Evolutionary conservation across 2,797 vertebrate species (phyloP).

Genomic region (Telmatherina bonti): DNA sequence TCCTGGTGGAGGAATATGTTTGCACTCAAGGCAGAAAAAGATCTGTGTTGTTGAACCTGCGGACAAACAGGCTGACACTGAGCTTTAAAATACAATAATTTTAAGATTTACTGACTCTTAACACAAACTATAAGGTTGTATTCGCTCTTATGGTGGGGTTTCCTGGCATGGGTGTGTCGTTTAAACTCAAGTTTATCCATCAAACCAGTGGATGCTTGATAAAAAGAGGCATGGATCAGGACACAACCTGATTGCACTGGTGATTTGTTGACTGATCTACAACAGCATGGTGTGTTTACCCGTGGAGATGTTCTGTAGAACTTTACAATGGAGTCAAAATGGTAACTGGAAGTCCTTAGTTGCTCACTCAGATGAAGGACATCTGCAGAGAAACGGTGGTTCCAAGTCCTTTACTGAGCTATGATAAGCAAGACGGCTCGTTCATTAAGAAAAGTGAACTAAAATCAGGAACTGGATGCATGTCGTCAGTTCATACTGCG

Average conservation of each 20-base stretch:
- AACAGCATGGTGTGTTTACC: background rate
- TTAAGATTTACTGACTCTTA: background rate
- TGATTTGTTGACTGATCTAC: background rate
- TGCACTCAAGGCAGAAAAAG: conserved; percentile 37
- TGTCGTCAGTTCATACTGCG: background rate
- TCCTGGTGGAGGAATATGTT: conserved; percentile 71
- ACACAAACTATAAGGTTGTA: background rate
- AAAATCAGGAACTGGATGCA: background rate
- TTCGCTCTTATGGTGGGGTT: background rate
- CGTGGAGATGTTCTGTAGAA: background rate
- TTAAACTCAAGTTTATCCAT: background rate
- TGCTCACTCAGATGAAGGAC: background rate
- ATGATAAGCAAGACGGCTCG: background rate
- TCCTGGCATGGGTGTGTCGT: background rate
- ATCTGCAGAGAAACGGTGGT: background rate
- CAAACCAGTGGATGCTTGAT: background rate
- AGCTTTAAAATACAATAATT: background rate
- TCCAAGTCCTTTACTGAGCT: background rate
- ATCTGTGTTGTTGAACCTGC: conserved; percentile 26
- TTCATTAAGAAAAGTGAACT: background rate
- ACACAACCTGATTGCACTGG: background rate
- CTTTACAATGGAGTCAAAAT: background rate
- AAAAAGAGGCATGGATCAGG: background rate
- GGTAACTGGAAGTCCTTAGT: background rate
- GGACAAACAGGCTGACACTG: background rate